phyloP scores from a whole-genome alignment of 2,797 vertebrate genomes.

The Pygocentrus nattereri region DNA sequence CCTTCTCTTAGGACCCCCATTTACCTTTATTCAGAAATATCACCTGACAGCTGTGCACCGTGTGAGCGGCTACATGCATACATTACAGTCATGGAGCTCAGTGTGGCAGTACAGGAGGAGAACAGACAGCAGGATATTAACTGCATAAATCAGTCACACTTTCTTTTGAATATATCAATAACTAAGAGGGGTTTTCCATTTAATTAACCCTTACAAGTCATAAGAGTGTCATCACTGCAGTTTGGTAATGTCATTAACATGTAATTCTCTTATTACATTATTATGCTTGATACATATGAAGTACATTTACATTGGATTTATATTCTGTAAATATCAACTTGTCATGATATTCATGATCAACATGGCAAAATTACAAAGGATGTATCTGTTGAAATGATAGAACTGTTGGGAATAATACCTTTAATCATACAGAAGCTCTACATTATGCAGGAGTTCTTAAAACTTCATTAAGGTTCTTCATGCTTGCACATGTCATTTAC shows the following conservation, averaged over 20 bases:
- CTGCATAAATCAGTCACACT: background rate
- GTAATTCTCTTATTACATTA: background rate
- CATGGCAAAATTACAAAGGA: too few species aligned
- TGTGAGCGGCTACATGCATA: constrained; percentile 21
- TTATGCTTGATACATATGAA: background rate
- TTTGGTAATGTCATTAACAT: background rate
- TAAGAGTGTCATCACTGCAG: background rate
- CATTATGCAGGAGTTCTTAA: too few species aligned
- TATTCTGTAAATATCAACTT: too few species aligned
- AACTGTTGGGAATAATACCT: too few species aligned
- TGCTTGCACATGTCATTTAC: too few species aligned
- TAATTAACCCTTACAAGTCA: background rate
- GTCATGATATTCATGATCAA: too few species aligned
- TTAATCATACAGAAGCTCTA: too few species aligned
- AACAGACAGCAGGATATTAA: background rate
- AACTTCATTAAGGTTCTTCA: too few species aligned
- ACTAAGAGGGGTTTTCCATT: too few species aligned
- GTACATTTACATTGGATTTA: background rate
- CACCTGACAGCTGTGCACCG: constrained; percentile 12
- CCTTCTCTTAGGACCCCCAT: constrained; percentile 45
- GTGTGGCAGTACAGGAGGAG: background rate
- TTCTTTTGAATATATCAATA: background rate
- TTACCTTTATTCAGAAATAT: constrained; percentile 52
- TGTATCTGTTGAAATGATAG: background rate
- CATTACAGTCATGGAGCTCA: constrained; percentile 20